Base-by-base conservation (phyloP, 2,888 invertebrate species). In the Apodemia duryi region DNA sequence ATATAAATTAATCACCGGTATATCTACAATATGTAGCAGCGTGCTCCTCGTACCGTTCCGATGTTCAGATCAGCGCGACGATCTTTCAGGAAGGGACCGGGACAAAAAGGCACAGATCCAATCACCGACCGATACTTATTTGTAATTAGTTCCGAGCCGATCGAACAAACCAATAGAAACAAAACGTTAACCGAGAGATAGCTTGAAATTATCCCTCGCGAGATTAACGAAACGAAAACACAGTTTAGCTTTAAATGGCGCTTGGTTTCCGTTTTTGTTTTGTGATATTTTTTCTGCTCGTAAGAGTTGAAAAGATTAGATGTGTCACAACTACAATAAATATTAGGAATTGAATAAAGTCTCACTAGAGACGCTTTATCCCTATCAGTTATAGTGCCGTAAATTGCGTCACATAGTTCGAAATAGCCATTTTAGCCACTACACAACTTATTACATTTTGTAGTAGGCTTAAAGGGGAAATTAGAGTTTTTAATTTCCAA, bases 1-100 rank as follows among this genome's bases (percentile, higher is more conserved):
- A 43, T 10, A 43, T 43, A 43, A 43, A 49, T 49, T n/a, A n/a
- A n/a, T 6, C 6, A 6, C 3, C 3, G 35, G 60, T 62, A 60
- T 66, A 67, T 71, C 75, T 69, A 66, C 69, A 74, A 13, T 9
- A 61, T 60, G 32, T 41, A 63, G 11, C 46, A 1, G 13, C 21
- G 52, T 63, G 52, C 49, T 60, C 66, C 49, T 60, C 66, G 41
- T 60, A 65, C 62, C 41, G 63, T 54, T 51, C 65, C 64, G 54
- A 32, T 60, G 71, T 66, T 67, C 68, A 66, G 73, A 73, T 72
- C 71, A 62, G 67, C 65, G 68, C 65, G 63, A 65, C 68, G 80
- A 83, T 84, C 83, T 74, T 77, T 78, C 78, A 77, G 80, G 80
- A 79, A 81, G 78, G 77, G 73, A 75, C 74, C 65, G 68, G 73